Conservation (phyloP, 2,797 vertebrate species). For the Apodemus agrarius region DNA sequence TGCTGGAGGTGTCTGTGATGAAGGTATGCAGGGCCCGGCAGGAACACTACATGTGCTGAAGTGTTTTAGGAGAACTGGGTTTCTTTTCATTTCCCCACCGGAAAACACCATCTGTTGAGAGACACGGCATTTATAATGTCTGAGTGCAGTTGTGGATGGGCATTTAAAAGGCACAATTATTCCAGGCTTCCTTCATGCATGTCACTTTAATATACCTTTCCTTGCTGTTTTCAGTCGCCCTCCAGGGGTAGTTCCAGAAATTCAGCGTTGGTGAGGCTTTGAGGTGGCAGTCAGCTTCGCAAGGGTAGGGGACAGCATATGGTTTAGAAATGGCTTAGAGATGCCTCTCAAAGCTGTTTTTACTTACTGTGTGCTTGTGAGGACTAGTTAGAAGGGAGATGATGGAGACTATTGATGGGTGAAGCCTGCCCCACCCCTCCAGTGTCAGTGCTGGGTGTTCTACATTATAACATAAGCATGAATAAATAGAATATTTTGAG, state of each 20-base stretch:
- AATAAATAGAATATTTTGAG: conserved; percentile 38
- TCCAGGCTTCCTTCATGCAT: neutral
- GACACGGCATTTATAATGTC: neutral
- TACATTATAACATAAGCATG: neutral
- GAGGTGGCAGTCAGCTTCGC: neutral
- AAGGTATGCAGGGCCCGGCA: neutral
- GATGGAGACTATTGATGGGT: conserved; percentile 24
- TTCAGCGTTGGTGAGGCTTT: neutral
- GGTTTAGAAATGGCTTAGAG: conserved; percentile 15
- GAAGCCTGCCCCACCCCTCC: neutral
- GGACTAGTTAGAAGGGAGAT: neutral
- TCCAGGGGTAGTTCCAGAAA: neutral
- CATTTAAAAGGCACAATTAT: conserved; percentile 20
- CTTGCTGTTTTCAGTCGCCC: neutral
- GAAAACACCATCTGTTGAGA: neutral
- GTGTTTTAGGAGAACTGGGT: neutral
- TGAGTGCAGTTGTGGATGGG: neutral
- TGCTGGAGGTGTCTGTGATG: neutral
- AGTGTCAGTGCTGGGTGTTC: neutral
- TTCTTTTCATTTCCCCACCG: conserved; percentile 27
- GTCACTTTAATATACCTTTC: neutral
- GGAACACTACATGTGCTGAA: neutral
- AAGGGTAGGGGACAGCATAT: neutral
- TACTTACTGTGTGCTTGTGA: conserved; percentile 41
- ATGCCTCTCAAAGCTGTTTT: conserved; percentile 46